Base-by-base conservation (phyloP, 2,888 invertebrate species). In the Muschampia plurimacula region DNA sequence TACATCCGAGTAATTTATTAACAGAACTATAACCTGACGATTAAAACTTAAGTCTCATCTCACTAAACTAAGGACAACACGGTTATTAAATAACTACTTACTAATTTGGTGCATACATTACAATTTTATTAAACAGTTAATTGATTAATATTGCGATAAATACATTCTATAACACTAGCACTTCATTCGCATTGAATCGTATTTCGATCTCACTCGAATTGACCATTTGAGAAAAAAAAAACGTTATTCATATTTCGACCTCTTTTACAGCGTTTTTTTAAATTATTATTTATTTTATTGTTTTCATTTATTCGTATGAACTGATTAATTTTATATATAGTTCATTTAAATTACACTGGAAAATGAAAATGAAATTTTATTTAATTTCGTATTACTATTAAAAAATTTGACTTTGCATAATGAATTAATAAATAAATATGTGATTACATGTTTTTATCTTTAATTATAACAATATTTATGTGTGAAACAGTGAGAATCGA, bases 91-190 rank as follows among this genome's bases (percentile, higher is more conserved):
- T 32, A 32, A 28, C 59, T 32, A 32, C 59, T 36, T 13, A 9
- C 59, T 60, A 60, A 36, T 60, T 60, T 60, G 59, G 59, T 60
- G 59, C 59, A 36, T 36, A 22, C 57, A 57, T 22, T 8, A 22
- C 57, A 13, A 36, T 36, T 36, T 60, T 60, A 60, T 28, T 28
- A 8, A 36, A 60, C 10, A 36, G 28, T 60, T 28, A 32, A 13
- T 55, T 28, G 32, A 36, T 32, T 36, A 28, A 60, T 36, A 60
- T 13, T 13, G 36, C 36, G 36, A 13, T 13, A 12, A 36, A 60
- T 28, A 60, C 10, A n/a, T 36, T 22, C 8, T 15, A 59, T 10
- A 57, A 28, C 28, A 57, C 15, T 15, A 52, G 15, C 44, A 3
- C 10, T 46, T 46, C 12, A 46, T 46, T 46, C 41, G 7, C 41